Conservation (phyloP, 2,113 vertebrate genomes). For the Panthera uncia region DNA sequence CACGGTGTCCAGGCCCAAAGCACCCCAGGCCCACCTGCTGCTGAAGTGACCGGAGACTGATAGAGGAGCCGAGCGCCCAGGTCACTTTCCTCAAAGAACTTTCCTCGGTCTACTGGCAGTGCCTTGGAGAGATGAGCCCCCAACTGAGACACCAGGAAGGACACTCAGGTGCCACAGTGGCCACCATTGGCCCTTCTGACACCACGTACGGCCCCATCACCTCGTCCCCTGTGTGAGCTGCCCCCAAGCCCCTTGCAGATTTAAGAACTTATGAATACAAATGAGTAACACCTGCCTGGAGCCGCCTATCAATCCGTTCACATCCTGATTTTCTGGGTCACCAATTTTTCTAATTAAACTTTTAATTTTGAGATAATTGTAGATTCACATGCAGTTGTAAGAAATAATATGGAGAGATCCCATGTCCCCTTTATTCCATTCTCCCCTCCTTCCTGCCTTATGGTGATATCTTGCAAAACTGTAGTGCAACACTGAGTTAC, state of each 20-base stretch:
- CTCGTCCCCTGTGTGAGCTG: fast-evolving
- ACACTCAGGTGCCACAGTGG: background rate
- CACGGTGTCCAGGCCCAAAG: fast-evolving
- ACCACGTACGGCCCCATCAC: fast-evolving
- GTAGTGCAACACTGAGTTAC: background rate
- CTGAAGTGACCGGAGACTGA: background rate
- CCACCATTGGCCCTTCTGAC: background rate
- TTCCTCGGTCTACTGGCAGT: background rate
- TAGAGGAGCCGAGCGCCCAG: background rate
- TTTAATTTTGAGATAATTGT: conserved; percentile 44
- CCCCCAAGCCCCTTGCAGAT: background rate
- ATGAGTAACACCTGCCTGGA: background rate
- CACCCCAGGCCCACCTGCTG: background rate
- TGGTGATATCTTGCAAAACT: background rate
- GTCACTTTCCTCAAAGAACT: background rate
- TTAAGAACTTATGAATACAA: background rate
- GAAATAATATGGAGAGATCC: background rate
- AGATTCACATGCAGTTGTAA: conserved; percentile 11
- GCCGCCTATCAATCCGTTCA: background rate
- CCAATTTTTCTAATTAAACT: conserved; percentile 67
- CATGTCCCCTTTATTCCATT: background rate
- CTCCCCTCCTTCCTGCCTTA: background rate
- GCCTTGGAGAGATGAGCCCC: background rate
- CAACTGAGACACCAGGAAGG: background rate
- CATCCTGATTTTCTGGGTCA: conserved; percentile 62